Evolutionary conservation across 2,888 invertebrate species (phyloP), one percentile per base, ranked within the genome.

Genomic region (Steinernema scapterisci): DNA sequence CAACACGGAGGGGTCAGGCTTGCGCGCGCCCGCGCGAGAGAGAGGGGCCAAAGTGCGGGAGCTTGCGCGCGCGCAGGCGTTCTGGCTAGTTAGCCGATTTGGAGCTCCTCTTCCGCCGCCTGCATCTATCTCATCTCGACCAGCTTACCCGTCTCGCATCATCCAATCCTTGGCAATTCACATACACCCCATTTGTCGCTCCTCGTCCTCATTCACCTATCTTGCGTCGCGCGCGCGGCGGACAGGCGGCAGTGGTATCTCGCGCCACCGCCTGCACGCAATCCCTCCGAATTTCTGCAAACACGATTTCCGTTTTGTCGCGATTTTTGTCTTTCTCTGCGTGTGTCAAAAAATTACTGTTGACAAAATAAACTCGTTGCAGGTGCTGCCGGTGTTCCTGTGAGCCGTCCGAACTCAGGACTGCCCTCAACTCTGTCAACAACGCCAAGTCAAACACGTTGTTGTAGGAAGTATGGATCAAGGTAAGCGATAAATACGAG

Each of bases 81-180:
- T 54, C 3, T 48, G 52, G 52, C 52, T 52, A 52, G 21, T 52
- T 52, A 52, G 52, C 16, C 52, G 23, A 52, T 38, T 38, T 38
- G 38, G 38, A 3, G 3, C 38, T 9, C 9, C 38, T 38, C n/a
- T n/a, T n/a, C n/a, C n/a, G n/a, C n/a, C n/a, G n/a, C n/a, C n/a
- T n/a, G n/a, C n/a, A n/a, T n/a, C n/a, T n/a, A n/a, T 38, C 38
- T 38, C 9, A 3, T 38, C 38, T 38, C 38, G 38, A 38, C 38
- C 38, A 38, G 38, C 38, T 38, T 38, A 38, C 38, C 38, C 38
- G 38, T 9, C n/a, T n/a, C 38, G 63, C 63, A 63, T 63, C 63
- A 38, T 16, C 13, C 63, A 63, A 63, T 63, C 63, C 63, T 63
- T 63, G 63, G 63, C 63, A 63, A 63, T 63, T 63, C 63, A 27